phyloP scores from a whole-genome alignment of 2,888 invertebrate species.

The Rhabditoides inermis region DNA sequence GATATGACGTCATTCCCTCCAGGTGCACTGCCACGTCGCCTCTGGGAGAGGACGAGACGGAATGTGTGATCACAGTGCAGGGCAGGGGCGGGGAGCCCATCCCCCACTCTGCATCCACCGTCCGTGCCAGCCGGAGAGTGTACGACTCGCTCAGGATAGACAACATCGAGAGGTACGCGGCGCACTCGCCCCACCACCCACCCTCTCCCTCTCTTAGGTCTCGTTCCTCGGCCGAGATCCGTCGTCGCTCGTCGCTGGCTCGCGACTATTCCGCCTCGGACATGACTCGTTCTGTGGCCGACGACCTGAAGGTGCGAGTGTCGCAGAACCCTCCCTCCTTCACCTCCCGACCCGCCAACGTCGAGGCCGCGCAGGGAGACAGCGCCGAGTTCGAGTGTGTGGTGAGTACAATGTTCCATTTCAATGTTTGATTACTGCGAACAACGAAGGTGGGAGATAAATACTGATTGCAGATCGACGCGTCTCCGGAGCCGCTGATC shows the following conservation, averaged over 20 bases:
- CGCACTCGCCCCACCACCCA: constrained; percentile 7
- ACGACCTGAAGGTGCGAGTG: constrained; percentile 25
- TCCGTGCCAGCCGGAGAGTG: too few relatives aligned
- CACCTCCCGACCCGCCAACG: constrained; percentile 21
- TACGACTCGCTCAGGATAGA: too few relatives aligned
- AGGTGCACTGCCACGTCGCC: neutral
- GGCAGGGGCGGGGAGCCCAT: constrained; percentile 59
- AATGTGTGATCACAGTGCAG: constrained; percentile 89
- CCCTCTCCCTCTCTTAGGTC: constrained; percentile 15
- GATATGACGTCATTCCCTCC: neutral
- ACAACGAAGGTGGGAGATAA: neutral
- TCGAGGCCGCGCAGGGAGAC: constrained; percentile 26
- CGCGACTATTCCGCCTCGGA: constrained; percentile 23
- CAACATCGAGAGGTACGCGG: too few relatives aligned
- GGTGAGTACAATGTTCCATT: too few relatives aligned
- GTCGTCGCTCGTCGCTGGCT: constrained; percentile 17
- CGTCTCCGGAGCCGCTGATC: constrained; percentile 52
- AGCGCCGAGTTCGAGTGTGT: constrained; percentile 28
- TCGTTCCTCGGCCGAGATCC: constrained; percentile 24
- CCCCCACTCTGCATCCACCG: constrained; percentile 10
- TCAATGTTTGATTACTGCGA: too few relatives aligned
- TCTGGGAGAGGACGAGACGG: constrained; percentile 68
- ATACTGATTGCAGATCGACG: constrained; percentile 24
- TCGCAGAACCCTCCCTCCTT: constrained; percentile 31
- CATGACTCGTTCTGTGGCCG: constrained; percentile 20